These are phyloP conservation scores for Pedicia rivosa DNA, from an alignment of 2,888 invertebrate genomes.

Conservation along the genomic window DNA sequence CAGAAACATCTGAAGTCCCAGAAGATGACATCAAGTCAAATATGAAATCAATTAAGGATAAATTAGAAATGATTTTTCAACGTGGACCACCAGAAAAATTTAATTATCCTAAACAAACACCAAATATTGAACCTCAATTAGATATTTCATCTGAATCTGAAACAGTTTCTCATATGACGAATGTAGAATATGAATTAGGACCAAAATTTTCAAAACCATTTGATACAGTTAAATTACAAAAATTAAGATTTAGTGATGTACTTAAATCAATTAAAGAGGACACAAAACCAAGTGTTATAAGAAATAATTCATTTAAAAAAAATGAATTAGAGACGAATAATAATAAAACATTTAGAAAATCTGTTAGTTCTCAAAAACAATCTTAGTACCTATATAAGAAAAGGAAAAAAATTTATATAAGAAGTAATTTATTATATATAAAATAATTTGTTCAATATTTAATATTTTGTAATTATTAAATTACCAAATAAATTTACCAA, in stretches of 20 bases:
- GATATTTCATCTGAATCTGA: too few relatives aligned
- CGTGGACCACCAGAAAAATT: conserved; percentile 19
- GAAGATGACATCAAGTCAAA: not conserved
- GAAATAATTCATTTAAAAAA: conserved; percentile 4
- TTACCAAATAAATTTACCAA: too few relatives aligned
- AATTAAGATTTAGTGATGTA: conserved; percentile 2
- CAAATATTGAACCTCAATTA: not conserved
- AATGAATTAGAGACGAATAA: not conserved
- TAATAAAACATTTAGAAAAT: too few relatives aligned
- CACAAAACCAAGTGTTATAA: conserved; percentile 6
- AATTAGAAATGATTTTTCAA: conserved; percentile 23
- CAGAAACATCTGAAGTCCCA: conserved; percentile 10
- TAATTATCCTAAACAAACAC: not conserved
- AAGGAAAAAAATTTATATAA: too few relatives aligned
- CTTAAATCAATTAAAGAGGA: conserved; percentile 4
- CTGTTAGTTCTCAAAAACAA: too few relatives aligned
- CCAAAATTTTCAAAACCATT: too few relatives aligned
- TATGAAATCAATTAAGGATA: conserved; percentile 18
- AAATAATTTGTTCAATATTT: too few relatives aligned
- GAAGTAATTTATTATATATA: too few relatives aligned
- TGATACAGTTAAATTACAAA: conserved; percentile 4
- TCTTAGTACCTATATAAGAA: too few relatives aligned
- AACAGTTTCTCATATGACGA: too few relatives aligned
- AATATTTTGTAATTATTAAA: too few relatives aligned
- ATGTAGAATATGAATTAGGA: too few relatives aligned